Evolutionary conservation across 2,113 vertebrate genomes (phyloP), one percentile per base, ranked within the genome.

Genomic region (Narcine bancroftii): DNA sequence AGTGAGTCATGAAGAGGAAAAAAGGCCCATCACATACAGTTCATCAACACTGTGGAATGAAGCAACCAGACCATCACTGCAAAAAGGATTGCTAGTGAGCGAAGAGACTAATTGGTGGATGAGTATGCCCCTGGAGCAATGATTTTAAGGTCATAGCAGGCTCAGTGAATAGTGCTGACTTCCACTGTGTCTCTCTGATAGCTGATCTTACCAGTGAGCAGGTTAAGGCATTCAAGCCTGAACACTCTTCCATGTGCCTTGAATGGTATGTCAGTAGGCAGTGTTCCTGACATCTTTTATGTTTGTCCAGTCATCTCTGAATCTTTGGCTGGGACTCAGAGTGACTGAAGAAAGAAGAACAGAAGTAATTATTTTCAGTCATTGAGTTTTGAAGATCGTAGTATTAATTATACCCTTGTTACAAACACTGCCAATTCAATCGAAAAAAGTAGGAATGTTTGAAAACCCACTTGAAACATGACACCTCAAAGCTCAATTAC

Each of bases 351-450:
- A 96, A 97, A 97, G 96, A 94, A 97, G 97, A 97, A 96, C 95
- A 97, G 97, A 96, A 97, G 97, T 96, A 96, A 98, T 98, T 97
- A 98, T 96, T 96, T 97, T 96, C 97, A 98, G 97, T 97, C 97
- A 97, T 95, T 97, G 97, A 96, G 95, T 97, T 97, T 95, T 97
- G 96, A 96, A 97, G 97, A 97, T 96, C 96, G 96, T 96, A 95
- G 96, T 94, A 96, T 97, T 98, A 97, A 97, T 97, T 97, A 97
- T 96, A 94, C 96, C 93, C 93, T 93, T 92, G 93, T 92, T 93
- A 94, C 95, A 97, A 97, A 97, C 96, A 97, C 93, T 94, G 95
- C 93, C 95, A 95, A 93, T 96, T 96, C 95, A 94, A 92, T 92
- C 96, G 95, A 96, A 96, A 96, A 97, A 96, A 97, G 96, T 95